Base-by-base conservation (phyloP, 2,888 invertebrate genomes). In the Nymphalis polychloros region DNA sequence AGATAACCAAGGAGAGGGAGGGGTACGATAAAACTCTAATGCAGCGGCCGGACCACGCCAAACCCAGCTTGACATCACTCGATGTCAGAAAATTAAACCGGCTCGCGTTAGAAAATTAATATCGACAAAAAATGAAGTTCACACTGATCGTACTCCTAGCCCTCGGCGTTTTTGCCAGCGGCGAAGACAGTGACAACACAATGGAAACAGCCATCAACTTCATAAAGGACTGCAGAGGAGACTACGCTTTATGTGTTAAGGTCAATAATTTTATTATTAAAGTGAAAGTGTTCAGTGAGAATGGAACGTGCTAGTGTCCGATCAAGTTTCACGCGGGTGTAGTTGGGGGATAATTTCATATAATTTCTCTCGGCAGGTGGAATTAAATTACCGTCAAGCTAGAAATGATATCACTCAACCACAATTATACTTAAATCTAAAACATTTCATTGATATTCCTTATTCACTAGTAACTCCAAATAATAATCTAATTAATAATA, bases 191-290 rank as follows among this genome's bases (percentile, higher is more conserved):
- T 78, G 93, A 94, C 72, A 94, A 93, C 50, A 89, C 91, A 55
- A 84, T 96, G 81, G 94, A 94, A 75, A 94, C 94, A 53, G 95
- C 95, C 13, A 89, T 96, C 69, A 94, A 93, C 81, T 94, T 96
- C 84, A 91, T 96, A 72, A 94, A 95, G 90, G 95, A 95, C 80
- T 96, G 96, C 86, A 92, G 94, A 77, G 94, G 94, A 79, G 95
- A 95, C 77, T 93, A 96, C 86, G 89, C 94, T 73, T 83, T 95
- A 78, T 96, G 96, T 92, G 93, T 96, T 79, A 96, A 96, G 94
- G 96, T 96, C 80, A 92, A 91, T 90, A 86, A 80, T 82, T 78
- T 78, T 77, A 78, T 79, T 81, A 79, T 76, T 80, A 78, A 78
- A 86, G 90, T 89, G 91, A 90, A 90, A 92, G 90, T 90, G 92